Conservation (phyloP, 2,113 vertebrate species). For the Antigone vipio region DNA sequence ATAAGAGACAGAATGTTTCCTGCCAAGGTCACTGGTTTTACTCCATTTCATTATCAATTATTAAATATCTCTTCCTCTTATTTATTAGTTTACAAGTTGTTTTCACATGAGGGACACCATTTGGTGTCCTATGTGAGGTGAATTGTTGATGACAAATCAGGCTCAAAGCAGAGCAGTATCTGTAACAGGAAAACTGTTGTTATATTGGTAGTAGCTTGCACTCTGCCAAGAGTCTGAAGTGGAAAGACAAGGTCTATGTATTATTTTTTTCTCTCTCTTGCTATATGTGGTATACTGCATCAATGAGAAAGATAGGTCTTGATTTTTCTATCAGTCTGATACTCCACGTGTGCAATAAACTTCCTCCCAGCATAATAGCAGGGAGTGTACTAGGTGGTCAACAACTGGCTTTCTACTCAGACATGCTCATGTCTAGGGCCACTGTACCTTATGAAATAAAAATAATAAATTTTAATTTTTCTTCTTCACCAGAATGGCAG, state of each 20-base stretch:
- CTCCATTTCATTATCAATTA: slow-evolving; percentile 61
- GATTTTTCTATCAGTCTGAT: not conserved
- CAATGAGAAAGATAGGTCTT: not conserved
- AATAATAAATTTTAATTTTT: not conserved
- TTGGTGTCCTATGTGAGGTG: slow-evolving; percentile 5
- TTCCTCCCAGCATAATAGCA: not conserved
- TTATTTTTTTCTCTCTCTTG: not conserved
- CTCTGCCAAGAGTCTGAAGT: not conserved
- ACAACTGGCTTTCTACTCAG: not conserved
- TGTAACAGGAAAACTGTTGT: not conserved
- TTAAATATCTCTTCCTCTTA: slow-evolving; percentile 51
- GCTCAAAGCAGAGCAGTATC: not conserved
- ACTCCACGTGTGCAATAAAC: not conserved
- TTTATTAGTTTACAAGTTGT: slow-evolving; percentile 60
- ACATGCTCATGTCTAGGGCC: not conserved
- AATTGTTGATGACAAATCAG: slow-evolving; percentile 20
- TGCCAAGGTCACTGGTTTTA: slow-evolving; percentile 56
- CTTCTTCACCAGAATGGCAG: not conserved
- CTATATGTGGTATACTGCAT: not conserved
- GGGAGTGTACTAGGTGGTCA: not conserved
- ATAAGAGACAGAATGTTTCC: slow-evolving; percentile 14
- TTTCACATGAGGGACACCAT: slow-evolving; percentile 22
- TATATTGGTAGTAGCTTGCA: not conserved
- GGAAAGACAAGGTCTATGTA: not conserved
- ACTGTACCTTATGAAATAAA: not conserved